Evolutionary conservation across 2,888 invertebrate species (phyloP).

Genomic region (Caenorhabditis plicata): DNA sequence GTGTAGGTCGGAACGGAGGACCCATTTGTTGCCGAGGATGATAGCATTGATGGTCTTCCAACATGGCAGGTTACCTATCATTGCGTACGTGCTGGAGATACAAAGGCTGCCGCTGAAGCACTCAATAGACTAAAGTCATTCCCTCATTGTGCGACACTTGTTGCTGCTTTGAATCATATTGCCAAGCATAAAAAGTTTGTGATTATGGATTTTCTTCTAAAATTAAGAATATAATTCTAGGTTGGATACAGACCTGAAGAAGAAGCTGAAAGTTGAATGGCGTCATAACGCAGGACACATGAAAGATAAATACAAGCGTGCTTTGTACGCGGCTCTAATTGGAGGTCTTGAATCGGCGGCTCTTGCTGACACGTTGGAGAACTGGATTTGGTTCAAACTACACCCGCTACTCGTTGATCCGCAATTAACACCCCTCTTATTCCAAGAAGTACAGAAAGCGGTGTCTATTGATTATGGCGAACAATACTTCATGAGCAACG

Average conservation of each 20-base stretch:
- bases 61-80: constrained; percentile 46
- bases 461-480: constrained; percentile 62
- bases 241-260: constrained; percentile 46
- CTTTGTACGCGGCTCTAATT: constrained; percentile 54
- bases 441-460: constrained; percentile 55
- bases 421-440: constrained; percentile 42
- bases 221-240: constrained; percentile 27
- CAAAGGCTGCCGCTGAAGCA: constrained; percentile 30
- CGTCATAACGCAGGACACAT: constrained; percentile 48
- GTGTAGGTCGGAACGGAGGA: constrained; percentile 16
- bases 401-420: constrained; percentile 52
- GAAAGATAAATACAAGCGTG: constrained; percentile 54
- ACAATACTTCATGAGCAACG: constrained; percentile 57
- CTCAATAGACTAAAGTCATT: constrained; percentile 31
- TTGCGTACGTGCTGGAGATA: constrained; percentile 48
- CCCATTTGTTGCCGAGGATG: constrained; percentile 35
- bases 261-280: constrained; percentile 61
- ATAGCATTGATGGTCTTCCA: constrained; percentile 35
- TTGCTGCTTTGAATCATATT: constrained; percentile 43
- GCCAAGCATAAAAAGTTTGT: constrained; percentile 29
- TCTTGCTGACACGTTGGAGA: constrained; percentile 54
- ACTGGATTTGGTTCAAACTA: constrained; percentile 63
- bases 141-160: constrained; percentile 44
- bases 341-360: constrained; percentile 49
- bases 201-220: neutral